A percentile compares a stretch with the other conserved stretches of the same genome.
phyloP scores from a whole-genome alignment of 2,888 invertebrate species.

The Acholoe squamosa region DNA sequence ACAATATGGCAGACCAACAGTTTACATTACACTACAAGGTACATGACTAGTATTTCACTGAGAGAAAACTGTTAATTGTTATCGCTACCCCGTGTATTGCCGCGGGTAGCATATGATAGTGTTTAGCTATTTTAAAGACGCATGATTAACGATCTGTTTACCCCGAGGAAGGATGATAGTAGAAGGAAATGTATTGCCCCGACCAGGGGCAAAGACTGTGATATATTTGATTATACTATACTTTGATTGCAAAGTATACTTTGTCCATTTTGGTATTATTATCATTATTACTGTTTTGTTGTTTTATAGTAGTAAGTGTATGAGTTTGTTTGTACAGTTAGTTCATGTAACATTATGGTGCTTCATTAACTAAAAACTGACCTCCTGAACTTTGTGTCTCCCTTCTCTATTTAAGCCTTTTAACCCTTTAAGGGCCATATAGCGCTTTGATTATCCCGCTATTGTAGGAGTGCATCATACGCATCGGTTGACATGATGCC shows the following conservation, averaged over 20 bases:
- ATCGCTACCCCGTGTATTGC: not conserved
- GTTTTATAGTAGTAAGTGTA: slow-evolving; percentile 6
- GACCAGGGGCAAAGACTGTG: slow-evolving; percentile 19
- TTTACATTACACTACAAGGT: too few relatives aligned
- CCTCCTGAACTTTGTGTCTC: not conserved
- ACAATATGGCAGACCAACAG: too few relatives aligned
- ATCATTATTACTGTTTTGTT: not conserved
- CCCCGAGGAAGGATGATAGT: not conserved
- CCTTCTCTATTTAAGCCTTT: not conserved
- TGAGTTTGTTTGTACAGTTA: slow-evolving; percentile 34
- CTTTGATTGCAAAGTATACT: slow-evolving; percentile 39
- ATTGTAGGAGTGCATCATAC: too few relatives aligned
- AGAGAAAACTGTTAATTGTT: not conserved
- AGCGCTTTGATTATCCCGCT: too few relatives aligned
- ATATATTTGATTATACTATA: slow-evolving; percentile 47
- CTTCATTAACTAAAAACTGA: not conserved
- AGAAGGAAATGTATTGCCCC: not conserved
- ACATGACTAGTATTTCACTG: too few relatives aligned
- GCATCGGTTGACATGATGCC: too few relatives aligned
- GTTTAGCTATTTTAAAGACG: slow-evolving; percentile 29
- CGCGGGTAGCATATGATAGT: slow-evolving; percentile 1
- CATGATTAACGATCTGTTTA: slow-evolving; percentile 40
- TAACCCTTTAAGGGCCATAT: too few relatives aligned
- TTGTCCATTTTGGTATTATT: slow-evolving; percentile 43
- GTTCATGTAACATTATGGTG: slow-evolving; percentile 40